Evolutionary conservation across 2,888 invertebrate genomes (phyloP).

Genomic region (Leucoma salicis): DNA sequence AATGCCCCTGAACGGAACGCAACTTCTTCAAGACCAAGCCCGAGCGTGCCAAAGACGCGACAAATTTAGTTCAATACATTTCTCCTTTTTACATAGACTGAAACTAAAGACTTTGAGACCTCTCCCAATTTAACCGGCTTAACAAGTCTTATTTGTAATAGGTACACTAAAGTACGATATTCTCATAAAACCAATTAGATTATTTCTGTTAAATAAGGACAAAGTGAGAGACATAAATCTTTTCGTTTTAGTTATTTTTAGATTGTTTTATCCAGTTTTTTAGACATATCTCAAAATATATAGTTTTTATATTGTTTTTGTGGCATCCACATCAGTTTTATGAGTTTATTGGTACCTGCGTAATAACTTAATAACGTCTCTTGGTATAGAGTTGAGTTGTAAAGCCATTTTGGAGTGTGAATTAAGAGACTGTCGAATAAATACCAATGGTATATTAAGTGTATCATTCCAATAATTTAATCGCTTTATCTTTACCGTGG

Average conservation of each 20-base stretch:
- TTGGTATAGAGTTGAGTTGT: slow-evolving; percentile 32
- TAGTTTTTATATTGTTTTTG: slow-evolving; percentile 35
- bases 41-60: no score
- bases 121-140: no score
- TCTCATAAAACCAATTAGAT: slow-evolving; percentile 44
- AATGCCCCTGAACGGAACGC: no score
- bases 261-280: slow-evolving; percentile 38
- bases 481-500: no score
- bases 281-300: slow-evolving; percentile 46
- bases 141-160: no score
- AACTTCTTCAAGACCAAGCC: no score
- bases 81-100: no score
- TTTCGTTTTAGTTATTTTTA: slow-evolving; percentile 44
- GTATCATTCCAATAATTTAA: no score
- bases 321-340: slow-evolving; percentile 30
- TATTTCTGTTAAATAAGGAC: slow-evolving; percentile 44
- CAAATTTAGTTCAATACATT: no score
- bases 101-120: no score
- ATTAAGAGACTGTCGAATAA: no score
- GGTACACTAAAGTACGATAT: background rate
- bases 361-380: slow-evolving; percentile 34
- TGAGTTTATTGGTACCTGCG: slow-evolving; percentile 33
- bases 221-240: slow-evolving; percentile 52
- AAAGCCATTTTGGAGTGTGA: slow-evolving; percentile 27
- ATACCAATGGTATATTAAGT: no score